Evolutionary conservation across 92 coral and sea anemone species (phyloP), one percentile per base, ranked within the genome.

Genomic region (Paragorgia papillata): DNA sequence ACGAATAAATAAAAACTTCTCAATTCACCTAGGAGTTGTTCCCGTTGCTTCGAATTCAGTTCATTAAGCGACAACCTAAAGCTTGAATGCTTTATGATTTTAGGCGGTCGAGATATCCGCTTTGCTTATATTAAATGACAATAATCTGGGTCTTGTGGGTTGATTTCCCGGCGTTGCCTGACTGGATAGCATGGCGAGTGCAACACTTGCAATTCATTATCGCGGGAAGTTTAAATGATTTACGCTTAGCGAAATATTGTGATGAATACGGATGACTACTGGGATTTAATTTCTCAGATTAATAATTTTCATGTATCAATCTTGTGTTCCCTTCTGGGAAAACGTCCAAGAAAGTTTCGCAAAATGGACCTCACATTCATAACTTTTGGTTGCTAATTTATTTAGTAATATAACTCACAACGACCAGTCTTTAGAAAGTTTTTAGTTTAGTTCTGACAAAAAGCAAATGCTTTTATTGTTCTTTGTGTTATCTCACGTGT

Each of bases 401-500:
- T 6, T 5, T 51, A 7, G 17, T 5, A 51, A 51, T 51, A 17
- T 5, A 51, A 51, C 12, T 4, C 43, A 12, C 5, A 37, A 37
- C 12, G 17, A 51, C n/a, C n/a, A n/a, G 17, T 17, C 26, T 5
- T 5, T 5, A 17, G 3, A 51, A 3, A 9, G 18, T 4, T 14
- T 28, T 56, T 22, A 10, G 29, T n/a, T 15, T 2, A 28, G 30
- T 17, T 56, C 33, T 56, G 28, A 67, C 10, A 28, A 70, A 70
- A 70, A 50, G 77, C 77, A 26, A 70, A 70, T 70, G 46, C 24
- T 50, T 70, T 50, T 51, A 70, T 70, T 70, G 77, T 70, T 32
- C 39, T 50, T 70, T 70, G 77, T 70, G 77, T 54, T 35, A 12
- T 53, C 44, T 70, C 77, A 70, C 77, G 77, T 70, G 77, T 57